phyloP scores from a whole-genome alignment of 53 echinoderm and acorn worm genomes.

The Mesocentrotus franciscanus region DNA sequence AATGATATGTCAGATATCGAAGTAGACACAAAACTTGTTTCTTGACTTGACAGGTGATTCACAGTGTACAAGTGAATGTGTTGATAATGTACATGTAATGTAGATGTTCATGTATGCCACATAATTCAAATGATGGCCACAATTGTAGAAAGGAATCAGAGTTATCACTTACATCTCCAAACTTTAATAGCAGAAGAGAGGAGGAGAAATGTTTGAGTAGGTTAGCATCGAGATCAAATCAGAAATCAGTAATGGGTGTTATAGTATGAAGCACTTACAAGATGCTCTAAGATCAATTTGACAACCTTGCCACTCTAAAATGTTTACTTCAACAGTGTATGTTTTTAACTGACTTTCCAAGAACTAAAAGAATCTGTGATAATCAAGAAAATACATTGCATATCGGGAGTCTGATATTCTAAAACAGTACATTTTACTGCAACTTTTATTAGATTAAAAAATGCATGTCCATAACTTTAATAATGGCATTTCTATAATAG shows the following conservation, averaged over 20 bases:
- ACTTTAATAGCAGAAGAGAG: background rate
- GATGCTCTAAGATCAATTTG: background rate
- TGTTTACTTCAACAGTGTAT: background rate
- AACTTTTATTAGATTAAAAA: no score
- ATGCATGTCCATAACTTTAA: no score
- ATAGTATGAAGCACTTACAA: background rate
- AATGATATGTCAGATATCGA: no score
- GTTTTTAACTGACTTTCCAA: background rate
- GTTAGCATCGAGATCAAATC: background rate
- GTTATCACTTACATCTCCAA: conserved; percentile 29
- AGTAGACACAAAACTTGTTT: no score
- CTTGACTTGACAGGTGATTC: background rate
- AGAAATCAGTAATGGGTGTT: background rate
- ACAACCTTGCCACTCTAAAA: background rate
- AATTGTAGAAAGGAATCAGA: background rate
- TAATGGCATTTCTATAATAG: no score
- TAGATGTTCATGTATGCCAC: background rate
- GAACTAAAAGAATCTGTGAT: no score
- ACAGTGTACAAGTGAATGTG: conserved; percentile 1
- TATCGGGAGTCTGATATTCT: no score
- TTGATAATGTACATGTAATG: conserved; percentile 8
- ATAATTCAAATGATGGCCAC: background rate
- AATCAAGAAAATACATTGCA: no score
- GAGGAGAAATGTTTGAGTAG: background rate
- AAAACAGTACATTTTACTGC: no score